A percentile compares a stretch with the other conserved stretches of the same genome.
These are phyloP conservation scores for Lophotis ruficrista DNA, from an alignment of 2,113 vertebrate genomes.

Conservation along the genomic window DNA sequence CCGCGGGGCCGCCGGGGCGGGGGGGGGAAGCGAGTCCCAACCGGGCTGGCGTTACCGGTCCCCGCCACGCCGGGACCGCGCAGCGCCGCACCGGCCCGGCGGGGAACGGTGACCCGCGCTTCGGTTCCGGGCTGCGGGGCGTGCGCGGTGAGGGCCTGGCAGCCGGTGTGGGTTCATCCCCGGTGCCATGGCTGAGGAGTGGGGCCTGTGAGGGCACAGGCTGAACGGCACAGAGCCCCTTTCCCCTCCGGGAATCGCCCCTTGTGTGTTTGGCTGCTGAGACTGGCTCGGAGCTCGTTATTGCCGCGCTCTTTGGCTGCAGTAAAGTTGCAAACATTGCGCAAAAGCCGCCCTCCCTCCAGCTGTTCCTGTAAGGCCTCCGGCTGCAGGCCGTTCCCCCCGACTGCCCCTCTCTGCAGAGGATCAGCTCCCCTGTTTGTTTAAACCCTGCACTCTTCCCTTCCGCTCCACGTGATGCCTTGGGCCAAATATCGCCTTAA, in stretches of 20 bases:
- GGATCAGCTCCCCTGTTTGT: not conserved
- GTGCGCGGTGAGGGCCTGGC: too few species aligned
- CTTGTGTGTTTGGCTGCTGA: not conserved
- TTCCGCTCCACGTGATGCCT: conserved; percentile 28
- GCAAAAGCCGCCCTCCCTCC: not conserved
- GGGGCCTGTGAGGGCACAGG: not conserved
- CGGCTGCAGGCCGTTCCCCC: not conserved
- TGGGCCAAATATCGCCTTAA: not conserved
- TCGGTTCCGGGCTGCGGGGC: not conserved
- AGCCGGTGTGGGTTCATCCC: not conserved
- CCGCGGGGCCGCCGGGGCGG: not conserved
- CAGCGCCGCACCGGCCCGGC: not conserved
- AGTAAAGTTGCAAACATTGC: not conserved
- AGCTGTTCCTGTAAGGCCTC: not conserved
- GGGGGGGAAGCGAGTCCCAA: too few species aligned
- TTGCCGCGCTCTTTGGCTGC: not conserved
- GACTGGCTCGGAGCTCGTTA: not conserved
- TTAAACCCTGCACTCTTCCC: not conserved
- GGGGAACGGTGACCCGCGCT: not conserved
- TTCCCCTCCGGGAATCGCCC: too few species aligned
- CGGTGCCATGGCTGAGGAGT: not conserved
- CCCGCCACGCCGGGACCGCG: not conserved
- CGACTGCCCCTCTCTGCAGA: not conserved
- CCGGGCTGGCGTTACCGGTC: not conserved
- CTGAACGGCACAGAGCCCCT: not conserved